Percentiles rank a stretch among this genome's conserved stretches.
Evolutionary conservation across 2,888 invertebrate species (phyloP).

Genomic region (Apantesis nais): DNA sequence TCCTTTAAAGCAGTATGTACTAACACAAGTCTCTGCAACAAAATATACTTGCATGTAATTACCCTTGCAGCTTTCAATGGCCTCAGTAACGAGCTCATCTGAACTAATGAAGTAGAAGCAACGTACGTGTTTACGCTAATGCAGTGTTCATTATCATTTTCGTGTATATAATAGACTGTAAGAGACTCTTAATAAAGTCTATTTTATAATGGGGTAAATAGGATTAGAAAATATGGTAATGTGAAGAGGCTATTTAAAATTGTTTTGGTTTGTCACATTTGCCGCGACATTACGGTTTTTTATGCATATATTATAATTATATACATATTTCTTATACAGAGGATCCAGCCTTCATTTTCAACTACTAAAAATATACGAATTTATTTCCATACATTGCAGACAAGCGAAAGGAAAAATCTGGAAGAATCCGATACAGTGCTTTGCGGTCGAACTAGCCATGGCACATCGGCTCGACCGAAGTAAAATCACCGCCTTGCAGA

Average conservation of each 20-base stretch:
- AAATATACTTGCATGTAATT: constrained; percentile 49
- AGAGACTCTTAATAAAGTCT: background rate
- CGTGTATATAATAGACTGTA: background rate
- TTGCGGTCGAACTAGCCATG: too few relatives aligned
- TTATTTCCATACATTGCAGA: too few relatives aligned
- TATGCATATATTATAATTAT: too few relatives aligned
- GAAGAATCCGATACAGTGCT: too few relatives aligned
- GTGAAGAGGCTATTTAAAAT: background rate
- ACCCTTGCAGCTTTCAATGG: constrained; percentile 46
- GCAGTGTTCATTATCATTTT: constrained; percentile 18
- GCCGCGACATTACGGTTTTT: too few relatives aligned
- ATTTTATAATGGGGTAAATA: background rate
- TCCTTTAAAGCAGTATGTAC: constrained; percentile 6
- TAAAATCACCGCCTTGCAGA: too few relatives aligned
- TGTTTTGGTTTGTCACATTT: background rate
- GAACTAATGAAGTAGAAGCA: constrained; percentile 45
- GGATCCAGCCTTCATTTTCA: too few relatives aligned
- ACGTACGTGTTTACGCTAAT: constrained; percentile 27
- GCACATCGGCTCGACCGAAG: too few relatives aligned
- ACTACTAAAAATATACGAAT: too few relatives aligned
- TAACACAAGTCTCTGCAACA: constrained; percentile 32
- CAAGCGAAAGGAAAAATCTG: too few relatives aligned
- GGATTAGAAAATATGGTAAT: background rate
- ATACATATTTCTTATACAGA: too few relatives aligned
- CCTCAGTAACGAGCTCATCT: constrained; percentile 48